Evolutionary conservation across 2,113 vertebrate species (phyloP), one percentile per base, ranked within the genome.

Genomic region (Poecilia latipinna): DNA sequence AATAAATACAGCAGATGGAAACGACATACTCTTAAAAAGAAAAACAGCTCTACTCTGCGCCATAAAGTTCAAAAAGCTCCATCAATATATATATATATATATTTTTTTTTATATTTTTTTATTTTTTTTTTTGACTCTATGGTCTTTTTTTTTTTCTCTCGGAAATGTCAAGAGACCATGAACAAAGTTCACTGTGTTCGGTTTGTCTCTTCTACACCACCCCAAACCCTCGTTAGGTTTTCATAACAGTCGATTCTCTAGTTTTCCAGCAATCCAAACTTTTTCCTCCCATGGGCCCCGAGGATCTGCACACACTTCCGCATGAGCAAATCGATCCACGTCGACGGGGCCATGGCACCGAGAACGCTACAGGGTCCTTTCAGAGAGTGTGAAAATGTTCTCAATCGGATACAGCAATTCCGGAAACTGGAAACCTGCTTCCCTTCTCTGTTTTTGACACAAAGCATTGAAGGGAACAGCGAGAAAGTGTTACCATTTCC

Each of bases 301-400:
- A 81, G 79, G 82, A 74, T 42, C 77, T 32, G 44, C 64, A 72
- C 8, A 24, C 8, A 28, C 70, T 86, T 74, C 31, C 78, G 70
- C 62, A 64, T 28, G 8, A 39, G 68, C 48, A 65, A 90, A 87
- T 77, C 31, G 2, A 75, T 82, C 75, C 72, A 76, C 24, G 24
- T 26, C 37, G 66, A 0, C 28, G 77, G 61, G 63, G 61, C 72
- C 72, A 78, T 54, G 83, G 75, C 26, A 32, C 72, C 22, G 0
- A 61, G 54, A 29, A 19, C 42, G 66, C 68, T 51, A 19, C 12
- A 62, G 48, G 71, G 60, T 73, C 64, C 75, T 80, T 84, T 86
- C 69, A 86, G 60, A n/a, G 39, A 12, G 72, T 72, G 79, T 87
- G 82, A 88, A 88, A 82, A 77, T 77, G 62, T 70, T 70, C 48